Conservation (phyloP, 2,113 vertebrate genomes). For the Irena cyanogastra region DNA sequence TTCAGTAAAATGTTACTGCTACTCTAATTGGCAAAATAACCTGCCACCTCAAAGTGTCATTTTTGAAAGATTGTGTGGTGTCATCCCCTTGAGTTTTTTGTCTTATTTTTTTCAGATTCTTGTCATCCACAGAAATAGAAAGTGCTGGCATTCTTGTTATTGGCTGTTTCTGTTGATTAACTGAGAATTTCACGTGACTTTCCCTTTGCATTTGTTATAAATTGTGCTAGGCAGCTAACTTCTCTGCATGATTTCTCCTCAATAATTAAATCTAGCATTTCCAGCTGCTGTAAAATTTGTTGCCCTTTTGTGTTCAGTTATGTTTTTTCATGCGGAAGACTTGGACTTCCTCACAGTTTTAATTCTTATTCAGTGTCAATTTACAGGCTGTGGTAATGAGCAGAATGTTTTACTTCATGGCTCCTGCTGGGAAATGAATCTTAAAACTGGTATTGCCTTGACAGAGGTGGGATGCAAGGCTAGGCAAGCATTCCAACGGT, state of each 20-base stretch:
- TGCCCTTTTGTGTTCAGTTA: conserved; percentile 67
- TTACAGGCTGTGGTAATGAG: conserved; percentile 53
- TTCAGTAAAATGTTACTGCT: background rate
- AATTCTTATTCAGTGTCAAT: conserved; percentile 59
- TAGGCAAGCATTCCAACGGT: background rate
- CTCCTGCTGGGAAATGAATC: background rate
- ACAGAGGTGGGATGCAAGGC: background rate
- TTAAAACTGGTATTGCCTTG: background rate
- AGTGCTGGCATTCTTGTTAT: background rate
- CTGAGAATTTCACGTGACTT: conserved; percentile 43
- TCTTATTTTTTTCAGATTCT: background rate
- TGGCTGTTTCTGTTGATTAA: conserved; percentile 43
- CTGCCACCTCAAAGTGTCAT: background rate
- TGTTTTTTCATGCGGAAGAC: conserved; percentile 66
- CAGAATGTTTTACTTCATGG: conserved; percentile 44
- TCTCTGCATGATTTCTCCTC: conserved; percentile 72
- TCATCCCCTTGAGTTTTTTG: background rate
- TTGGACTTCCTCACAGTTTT: conserved; percentile 52
- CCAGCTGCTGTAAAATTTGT: conserved; percentile 71
- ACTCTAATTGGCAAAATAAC: background rate
- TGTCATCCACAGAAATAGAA: background rate
- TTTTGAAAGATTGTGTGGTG: background rate
- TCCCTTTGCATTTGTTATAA: conserved; percentile 50
- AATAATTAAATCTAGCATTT: conserved; percentile 76
- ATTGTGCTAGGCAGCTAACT: conserved; percentile 61